Conservation (phyloP, 2,797 vertebrate genomes). For the Falco novaeseelandiae region DNA sequence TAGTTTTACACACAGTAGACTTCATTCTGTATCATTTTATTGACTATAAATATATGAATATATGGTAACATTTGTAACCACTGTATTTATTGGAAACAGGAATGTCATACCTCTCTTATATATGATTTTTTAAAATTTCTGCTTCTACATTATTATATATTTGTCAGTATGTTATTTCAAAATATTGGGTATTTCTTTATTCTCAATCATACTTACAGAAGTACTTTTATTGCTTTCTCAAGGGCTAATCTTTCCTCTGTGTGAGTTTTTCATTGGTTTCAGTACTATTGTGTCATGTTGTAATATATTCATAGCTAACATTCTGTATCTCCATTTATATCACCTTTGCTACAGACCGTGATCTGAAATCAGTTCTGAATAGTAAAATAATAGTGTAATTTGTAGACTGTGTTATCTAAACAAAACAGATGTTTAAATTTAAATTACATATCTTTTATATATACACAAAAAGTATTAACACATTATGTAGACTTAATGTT, state of each 20-base stretch:
- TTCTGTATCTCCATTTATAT: background rate
- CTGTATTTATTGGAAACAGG: background rate
- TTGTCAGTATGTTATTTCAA: background rate
- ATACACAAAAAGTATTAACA: background rate
- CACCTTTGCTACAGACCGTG: background rate
- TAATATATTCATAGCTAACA: background rate
- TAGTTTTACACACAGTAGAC: background rate
- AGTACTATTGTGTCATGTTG: background rate
- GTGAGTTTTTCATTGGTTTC: background rate
- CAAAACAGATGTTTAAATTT: background rate
- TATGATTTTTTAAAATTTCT: background rate
- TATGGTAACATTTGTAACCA: background rate
- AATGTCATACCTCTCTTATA: background rate
- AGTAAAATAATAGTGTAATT: background rate
- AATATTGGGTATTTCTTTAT: background rate
- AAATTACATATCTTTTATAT: background rate
- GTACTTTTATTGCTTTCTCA: background rate
- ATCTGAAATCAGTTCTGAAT: background rate
- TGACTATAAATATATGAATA: background rate
- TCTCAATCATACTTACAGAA: background rate
- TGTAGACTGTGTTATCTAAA: background rate
- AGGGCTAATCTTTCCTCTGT: background rate
- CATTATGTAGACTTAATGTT: background rate
- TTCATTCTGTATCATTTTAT: background rate
- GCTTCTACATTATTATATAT: background rate